Evolutionary conservation across 2,797 vertebrate species (phyloP).

Genomic region (Bucorvus abyssinicus): DNA sequence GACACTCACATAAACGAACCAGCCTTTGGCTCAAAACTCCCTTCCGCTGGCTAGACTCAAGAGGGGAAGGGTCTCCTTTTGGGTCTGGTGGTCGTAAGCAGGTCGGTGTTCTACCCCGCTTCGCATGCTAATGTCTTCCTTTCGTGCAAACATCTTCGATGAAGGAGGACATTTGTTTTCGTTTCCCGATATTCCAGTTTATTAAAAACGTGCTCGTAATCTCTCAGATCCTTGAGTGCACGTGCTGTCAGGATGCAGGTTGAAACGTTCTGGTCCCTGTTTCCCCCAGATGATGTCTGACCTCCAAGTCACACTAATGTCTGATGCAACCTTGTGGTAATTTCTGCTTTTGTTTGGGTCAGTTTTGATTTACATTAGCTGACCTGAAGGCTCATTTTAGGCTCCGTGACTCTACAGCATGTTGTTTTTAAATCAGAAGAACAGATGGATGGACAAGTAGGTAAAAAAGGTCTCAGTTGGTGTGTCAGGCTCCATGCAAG

Average conservation of each 20-base stretch:
- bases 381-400: not conserved
- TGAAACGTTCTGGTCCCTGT: not conserved
- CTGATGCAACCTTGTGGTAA: not conserved
- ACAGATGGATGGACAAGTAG: not conserved
- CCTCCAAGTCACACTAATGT: not conserved
- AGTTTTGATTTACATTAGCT: not conserved
- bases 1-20: constrained; percentile 45
- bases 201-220: constrained; percentile 40
- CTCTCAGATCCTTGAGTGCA: constrained; percentile 5
- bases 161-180: constrained; percentile 34
- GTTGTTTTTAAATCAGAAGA: not conserved
- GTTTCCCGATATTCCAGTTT: constrained; percentile 31
- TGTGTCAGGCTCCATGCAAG: not conserved
- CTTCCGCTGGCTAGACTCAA: not conserved
- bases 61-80: not conserved
- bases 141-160: not conserved
- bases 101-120: not conserved
- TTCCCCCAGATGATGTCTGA: not conserved
- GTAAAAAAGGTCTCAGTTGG: not conserved
- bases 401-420: not conserved
- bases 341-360: constrained; percentile 13
- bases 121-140: constrained; percentile 19
- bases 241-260: not conserved
- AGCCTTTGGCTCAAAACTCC: constrained; percentile 35
- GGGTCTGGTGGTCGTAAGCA: not conserved